Conservation (phyloP, 2,888 invertebrate genomes). For the Rotaria magnacalcarata region DNA sequence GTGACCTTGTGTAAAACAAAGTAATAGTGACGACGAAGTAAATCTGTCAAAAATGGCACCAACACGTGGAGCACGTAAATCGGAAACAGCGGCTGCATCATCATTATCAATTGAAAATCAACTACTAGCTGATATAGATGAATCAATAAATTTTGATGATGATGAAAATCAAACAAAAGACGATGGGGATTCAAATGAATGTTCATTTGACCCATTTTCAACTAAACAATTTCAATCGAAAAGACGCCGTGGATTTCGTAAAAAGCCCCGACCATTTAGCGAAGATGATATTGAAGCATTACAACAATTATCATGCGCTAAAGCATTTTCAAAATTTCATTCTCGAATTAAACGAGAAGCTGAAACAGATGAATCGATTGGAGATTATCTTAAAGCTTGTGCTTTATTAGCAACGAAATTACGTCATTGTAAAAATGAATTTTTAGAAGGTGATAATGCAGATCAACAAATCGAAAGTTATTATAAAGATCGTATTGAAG, state of each 20-base stretch:
- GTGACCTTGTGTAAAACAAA: neutral
- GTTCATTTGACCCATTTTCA: neutral
- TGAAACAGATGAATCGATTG: neutral
- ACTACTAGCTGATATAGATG: neutral
- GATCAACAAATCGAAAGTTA: slow-evolving; percentile 18
- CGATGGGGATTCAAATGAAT: neutral
- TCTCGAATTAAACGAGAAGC: neutral
- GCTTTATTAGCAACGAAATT: neutral
- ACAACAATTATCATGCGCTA: slow-evolving; percentile 12
- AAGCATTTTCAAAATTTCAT: slow-evolving; percentile 10
- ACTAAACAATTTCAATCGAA: slow-evolving; percentile 16
- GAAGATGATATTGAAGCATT: slow-evolving; percentile 19
- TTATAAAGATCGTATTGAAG: neutral
- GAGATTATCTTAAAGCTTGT: slow-evolving; percentile 11
- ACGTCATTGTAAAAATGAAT: slow-evolving; percentile 26
- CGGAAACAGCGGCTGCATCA: neutral
- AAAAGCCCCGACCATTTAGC: neutral
- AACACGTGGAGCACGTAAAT: neutral
- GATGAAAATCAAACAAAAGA: neutral
- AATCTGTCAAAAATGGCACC: neutral
- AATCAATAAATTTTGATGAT: slow-evolving; percentile 13
- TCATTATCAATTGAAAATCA: neutral
- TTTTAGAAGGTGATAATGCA: neutral
- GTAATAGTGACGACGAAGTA: neutral
- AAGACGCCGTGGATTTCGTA: neutral